Conservation (phyloP, 2,888 invertebrate genomes). For the Pristionchus entomophagus region DNA sequence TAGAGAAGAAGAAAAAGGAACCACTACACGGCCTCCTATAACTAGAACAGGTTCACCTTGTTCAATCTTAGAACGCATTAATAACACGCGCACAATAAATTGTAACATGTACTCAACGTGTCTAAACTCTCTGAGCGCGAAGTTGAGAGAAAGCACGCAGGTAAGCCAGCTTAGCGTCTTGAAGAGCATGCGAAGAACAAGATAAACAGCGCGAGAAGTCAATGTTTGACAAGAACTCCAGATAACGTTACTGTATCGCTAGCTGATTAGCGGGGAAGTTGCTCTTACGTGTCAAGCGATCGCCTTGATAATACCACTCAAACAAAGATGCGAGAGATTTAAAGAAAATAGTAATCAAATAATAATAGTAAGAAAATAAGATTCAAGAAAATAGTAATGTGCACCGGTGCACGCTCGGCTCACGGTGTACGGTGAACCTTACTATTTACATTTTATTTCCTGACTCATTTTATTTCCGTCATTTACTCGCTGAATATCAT, state of each 20-base stretch:
- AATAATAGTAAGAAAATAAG: too few species aligned
- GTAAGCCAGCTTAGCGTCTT: background rate
- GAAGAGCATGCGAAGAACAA: background rate
- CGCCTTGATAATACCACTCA: too few species aligned
- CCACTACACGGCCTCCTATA: slow-evolving; percentile 28
- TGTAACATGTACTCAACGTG: background rate
- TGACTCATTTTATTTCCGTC: background rate
- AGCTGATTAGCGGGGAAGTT: background rate
- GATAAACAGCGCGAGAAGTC: slow-evolving; percentile 8
- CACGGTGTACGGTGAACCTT: too few species aligned
- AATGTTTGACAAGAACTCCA: background rate
- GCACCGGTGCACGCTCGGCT: too few species aligned
- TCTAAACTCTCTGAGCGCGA: background rate
- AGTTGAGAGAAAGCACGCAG: background rate
- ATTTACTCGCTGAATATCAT: background rate
- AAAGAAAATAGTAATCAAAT: too few species aligned
- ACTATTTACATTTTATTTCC: too few species aligned
- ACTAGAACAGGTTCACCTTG: slow-evolving; percentile 28
- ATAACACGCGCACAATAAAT: background rate
- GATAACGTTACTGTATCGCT: background rate
- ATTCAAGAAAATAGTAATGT: too few species aligned
- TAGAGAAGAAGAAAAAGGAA: background rate
- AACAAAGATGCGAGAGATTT: too few species aligned
- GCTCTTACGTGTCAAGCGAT: too few species aligned
- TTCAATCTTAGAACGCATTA: background rate